A percentile compares a stretch with the other conserved stretches of the same genome.
Conservation (phyloP, 1,140 invertebrate genomes). For the Procambarus virginalis region DNA sequence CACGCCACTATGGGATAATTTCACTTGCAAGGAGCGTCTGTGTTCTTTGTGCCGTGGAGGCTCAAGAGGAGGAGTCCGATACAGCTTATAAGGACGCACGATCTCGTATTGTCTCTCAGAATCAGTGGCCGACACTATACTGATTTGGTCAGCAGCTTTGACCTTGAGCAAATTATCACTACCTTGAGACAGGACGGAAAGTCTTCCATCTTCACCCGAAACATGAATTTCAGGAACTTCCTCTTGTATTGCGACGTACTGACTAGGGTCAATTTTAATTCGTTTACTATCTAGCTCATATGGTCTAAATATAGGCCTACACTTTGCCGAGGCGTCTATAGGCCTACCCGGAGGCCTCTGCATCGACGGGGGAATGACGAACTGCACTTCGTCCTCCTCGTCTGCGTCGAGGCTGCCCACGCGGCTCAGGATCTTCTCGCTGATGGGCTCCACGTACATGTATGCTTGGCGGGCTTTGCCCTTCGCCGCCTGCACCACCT, state of each 20-base stretch:
- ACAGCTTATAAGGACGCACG: slow-evolving; percentile 66
- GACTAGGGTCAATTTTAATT: slow-evolving; percentile 42
- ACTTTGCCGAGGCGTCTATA: slow-evolving; percentile 24
- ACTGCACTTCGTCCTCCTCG: slow-evolving; percentile 63
- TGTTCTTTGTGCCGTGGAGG: slow-evolving; percentile 59
- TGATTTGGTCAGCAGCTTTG: slow-evolving; percentile 69
- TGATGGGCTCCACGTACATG: slow-evolving; percentile 67
- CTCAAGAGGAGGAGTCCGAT: slow-evolving; percentile 64
- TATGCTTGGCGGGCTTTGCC: slow-evolving; percentile 64
- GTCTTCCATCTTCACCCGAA: slow-evolving; percentile 64
- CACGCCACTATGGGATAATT: slow-evolving; percentile 52
- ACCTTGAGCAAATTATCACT: slow-evolving; percentile 67
- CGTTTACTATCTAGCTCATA: slow-evolving; percentile 37
- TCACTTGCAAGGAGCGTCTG: slow-evolving; percentile 50
- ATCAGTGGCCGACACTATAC: slow-evolving; percentile 69
- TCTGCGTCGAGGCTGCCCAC: slow-evolving; percentile 63
- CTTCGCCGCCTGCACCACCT: slow-evolving; percentile 66
- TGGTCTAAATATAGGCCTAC: slow-evolving; percentile 25
- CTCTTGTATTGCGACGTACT: slow-evolving; percentile 60
- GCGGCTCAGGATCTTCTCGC: slow-evolving; percentile 65
- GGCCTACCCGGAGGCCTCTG: slow-evolving; percentile 25
- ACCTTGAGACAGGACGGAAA: slow-evolving; percentile 63
- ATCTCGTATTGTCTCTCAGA: slow-evolving; percentile 68
- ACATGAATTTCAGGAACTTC: slow-evolving; percentile 61
- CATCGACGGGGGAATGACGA: slow-evolving; percentile 66